These are phyloP conservation scores for Tupiocoris notatus DNA, from an alignment of 2,888 invertebrate species.

Conservation along the genomic window DNA sequence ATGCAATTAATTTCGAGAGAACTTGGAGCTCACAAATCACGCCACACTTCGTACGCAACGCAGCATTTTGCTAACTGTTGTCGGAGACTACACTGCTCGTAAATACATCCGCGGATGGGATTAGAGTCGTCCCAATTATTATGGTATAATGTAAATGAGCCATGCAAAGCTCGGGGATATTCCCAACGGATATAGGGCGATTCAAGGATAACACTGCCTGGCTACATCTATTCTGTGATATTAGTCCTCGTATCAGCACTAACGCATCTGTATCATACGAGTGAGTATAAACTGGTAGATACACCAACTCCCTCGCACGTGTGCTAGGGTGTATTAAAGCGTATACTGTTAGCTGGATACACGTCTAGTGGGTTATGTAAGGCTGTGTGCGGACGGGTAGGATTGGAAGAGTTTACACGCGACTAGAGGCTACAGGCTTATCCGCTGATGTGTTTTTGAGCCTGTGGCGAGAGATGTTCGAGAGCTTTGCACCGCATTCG, in stretches of 20 bases:
- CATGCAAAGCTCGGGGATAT: not conserved
- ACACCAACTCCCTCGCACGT: not conserved
- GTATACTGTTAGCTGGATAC: no score
- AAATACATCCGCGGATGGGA: not conserved
- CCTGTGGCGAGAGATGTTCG: slow-evolving; percentile 4
- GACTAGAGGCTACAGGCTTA: not conserved
- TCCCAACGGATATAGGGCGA: not conserved
- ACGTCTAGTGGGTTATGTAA: no score
- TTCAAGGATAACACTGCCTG: not conserved
- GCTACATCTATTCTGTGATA: no score
- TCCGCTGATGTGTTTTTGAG: slow-evolving; percentile 21
- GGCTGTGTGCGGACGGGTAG: no score
- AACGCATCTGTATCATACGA: not conserved
- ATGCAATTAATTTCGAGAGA: no score
- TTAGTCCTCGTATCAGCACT: not conserved
- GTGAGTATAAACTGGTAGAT: not conserved
- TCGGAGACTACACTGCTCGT: not conserved
- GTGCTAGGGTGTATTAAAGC: no score
- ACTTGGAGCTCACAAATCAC: no score
- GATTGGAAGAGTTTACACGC: not conserved
- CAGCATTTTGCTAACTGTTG: not conserved
- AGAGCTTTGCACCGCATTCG: not conserved
- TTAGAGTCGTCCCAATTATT: not conserved
- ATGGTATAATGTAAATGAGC: not conserved
- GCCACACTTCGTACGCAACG: not conserved